Base-by-base conservation (phyloP, 2,888 invertebrate species). In the Leptopilina syphax region DNA sequence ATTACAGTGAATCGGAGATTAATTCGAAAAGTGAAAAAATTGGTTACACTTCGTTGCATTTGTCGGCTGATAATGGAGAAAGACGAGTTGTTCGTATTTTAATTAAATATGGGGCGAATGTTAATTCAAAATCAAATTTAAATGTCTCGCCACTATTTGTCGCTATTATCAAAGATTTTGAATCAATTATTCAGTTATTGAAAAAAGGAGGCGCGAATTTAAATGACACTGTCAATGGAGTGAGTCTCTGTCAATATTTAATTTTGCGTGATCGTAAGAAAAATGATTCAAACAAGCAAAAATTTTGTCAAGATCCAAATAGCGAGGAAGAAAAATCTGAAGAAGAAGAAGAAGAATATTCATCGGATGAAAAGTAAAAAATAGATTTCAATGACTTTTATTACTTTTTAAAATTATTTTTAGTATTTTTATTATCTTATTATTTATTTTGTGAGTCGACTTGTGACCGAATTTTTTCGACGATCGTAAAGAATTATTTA, bases 1-100 rank as follows among this genome's bases (percentile, higher is more conserved):
- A 67, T 18, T 67, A 67, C n/a, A 41, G 67, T 67, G 67, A 67
- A 44, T 41, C 67, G 18, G 41, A 47, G 10, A 47, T 67, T 67
- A n/a, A n/a, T 18, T 67, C 44, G 18, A 41, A 47, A 1, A 47
- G 67, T 67, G 41, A 3, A 9, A 67, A 41, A 41, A 41, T 67
- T 44, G 41, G 67, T 18, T 67, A 67, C 18, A 47, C 67, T 4
- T n/a, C 67, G n/a, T 44, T 67, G 8, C 67, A 67, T 18, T 67
- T 47, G 18, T 41, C 67, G 7, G 41, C 44, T 18, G 67, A 47
- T n/a, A 9, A 41, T 47, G 67, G 67, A n/a, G 67, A 67, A 41
- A 67, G 18, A 10, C 4, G 5, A n/a, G 67, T 67, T 18, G 67
- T 67, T 41, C 41, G 18, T 10, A n/a, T 18, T 5, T 44, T 67